These are phyloP conservation scores for Crocidura indochinensis DNA, from an alignment of 2,797 vertebrate species.

Conservation along the genomic window DNA sequence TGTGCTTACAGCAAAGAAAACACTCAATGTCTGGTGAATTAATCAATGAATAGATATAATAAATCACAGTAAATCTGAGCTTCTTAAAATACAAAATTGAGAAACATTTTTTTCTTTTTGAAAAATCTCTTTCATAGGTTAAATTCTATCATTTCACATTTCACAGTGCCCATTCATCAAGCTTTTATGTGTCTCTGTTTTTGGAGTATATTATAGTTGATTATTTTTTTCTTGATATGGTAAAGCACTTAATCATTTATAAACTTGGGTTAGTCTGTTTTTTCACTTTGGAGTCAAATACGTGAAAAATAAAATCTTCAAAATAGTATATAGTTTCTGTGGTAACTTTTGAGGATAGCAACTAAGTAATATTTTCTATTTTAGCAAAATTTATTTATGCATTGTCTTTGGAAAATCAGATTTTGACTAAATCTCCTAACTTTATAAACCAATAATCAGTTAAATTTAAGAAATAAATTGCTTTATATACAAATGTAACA, in stretches of 20 bases:
- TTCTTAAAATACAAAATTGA: conserved; percentile 26
- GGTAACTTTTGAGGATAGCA: conserved; percentile 44
- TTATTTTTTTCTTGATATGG: not conserved
- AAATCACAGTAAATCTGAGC: conserved; percentile 42
- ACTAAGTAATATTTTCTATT: conserved; percentile 43
- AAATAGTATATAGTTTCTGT: conserved; percentile 27
- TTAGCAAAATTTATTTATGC: conserved; percentile 68
- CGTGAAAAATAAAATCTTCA: not conserved
- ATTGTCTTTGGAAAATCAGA: conserved; percentile 82
- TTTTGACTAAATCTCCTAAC: conserved; percentile 85
- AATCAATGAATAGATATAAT: not conserved
- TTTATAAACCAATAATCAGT: conserved; percentile 88
- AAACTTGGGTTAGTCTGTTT: not conserved
- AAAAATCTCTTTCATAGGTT: not conserved
- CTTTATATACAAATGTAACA: conserved; percentile 69
- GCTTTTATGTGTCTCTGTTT: conserved; percentile 7
- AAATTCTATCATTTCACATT: conserved; percentile 31
- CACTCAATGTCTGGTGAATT: conserved; percentile 28
- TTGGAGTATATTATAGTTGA: not conserved
- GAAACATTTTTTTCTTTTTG: not conserved
- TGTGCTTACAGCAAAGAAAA: conserved; percentile 7
- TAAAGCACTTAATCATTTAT: not conserved
- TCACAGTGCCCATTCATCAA: conserved; percentile 44
- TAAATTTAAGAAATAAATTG: conserved; percentile 85
- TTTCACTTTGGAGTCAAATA: conserved; percentile 56